These are phyloP conservation scores for Gastrophryne carolinensis DNA, from an alignment of 2,797 vertebrate species.

Conservation along the genomic window DNA sequence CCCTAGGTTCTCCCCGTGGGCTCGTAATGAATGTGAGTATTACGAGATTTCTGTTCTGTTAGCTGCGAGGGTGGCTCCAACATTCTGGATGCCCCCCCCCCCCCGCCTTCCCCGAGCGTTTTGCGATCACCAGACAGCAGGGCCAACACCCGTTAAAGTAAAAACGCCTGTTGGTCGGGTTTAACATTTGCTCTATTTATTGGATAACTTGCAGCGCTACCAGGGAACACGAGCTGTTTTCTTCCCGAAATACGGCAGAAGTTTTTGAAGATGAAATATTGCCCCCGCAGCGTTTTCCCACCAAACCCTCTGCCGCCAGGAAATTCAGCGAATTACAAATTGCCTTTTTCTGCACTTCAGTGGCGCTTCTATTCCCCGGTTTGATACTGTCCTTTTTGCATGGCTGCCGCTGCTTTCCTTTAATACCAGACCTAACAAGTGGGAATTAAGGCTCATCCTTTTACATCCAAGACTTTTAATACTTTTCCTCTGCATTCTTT, in stretches of 20 bases:
- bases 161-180: too few relatives aligned
- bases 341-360: slow-evolving; percentile 46
- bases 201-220: neutral
- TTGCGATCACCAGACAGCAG: too few relatives aligned
- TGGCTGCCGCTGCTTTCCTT: slow-evolving; percentile 32
- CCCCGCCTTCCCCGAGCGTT: too few relatives aligned
- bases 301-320: slow-evolving; percentile 43
- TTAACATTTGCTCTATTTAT: neutral
- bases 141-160: too few relatives aligned
- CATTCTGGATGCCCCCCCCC: too few relatives aligned
- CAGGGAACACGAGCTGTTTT: slow-evolving; percentile 13
- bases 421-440: slow-evolving; percentile 52
- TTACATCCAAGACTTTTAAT: slow-evolving; percentile 39
- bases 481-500: neutral
- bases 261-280: slow-evolving; percentile 45
- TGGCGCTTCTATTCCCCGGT: slow-evolving; percentile 44
- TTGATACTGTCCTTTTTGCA: slow-evolving; percentile 51
- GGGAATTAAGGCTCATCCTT: slow-evolving; percentile 40
- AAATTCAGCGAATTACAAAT: slow-evolving; percentile 49
- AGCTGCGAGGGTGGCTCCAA: too few relatives aligned
- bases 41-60: too few relatives aligned
- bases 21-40: too few relatives aligned
- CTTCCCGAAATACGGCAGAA: slow-evolving; percentile 10
- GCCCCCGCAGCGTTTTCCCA: slow-evolving; percentile 37
- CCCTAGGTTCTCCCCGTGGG: too few relatives aligned